Evolutionary conservation across 2,113 vertebrate species (phyloP), one percentile per base, ranked within the genome.

Genomic region (Parotia lawesii): DNA sequence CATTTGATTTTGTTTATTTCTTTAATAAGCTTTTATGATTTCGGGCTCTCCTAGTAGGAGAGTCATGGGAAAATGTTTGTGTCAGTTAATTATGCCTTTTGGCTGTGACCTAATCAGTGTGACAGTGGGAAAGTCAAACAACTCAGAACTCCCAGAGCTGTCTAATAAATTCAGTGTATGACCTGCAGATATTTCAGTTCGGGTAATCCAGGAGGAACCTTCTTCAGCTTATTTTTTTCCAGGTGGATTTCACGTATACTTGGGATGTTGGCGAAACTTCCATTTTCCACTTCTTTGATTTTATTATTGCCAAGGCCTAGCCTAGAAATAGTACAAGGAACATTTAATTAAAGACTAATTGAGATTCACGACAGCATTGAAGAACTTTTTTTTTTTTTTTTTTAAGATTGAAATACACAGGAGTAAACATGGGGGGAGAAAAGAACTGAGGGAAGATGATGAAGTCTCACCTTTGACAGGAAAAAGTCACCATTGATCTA

Each of bases 131-230:
- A 75, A 53, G 21, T 42, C 45, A 78, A 73, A 51, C 27, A 79
- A 20, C 5, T 23, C 2, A 0, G 47, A 70, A 77, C 9, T 29
- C 23, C 14, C n/a, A 57, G 64, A 83, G 10, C 13, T 72, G 70
- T 66, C 2, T 65, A 5, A 15, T 56, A 54, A 48, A 12, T 75
- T 78, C 64, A 45, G 4, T 67, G 14, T 86, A 76, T 95, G 93
- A 99, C 99, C 99, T 99, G 99, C 57, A 99, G 98, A n/a, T 99
- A 99, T 91, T 98, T 99, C 66, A 99, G 97, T 37, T 98, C 97
- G 5, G 96, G 97, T 87, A 99, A 96, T 81, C 98, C 99, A 17
- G 98, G 97, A 51, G 99, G 99, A 65, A 99, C 97, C 93, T 98
- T 99, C 93, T 98, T 99, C 89, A 99, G 97, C 70, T 98, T 99